These are phyloP conservation scores for Puffinus mauretanicus DNA, from an alignment of 2,113 vertebrate species.

Conservation along the genomic window DNA sequence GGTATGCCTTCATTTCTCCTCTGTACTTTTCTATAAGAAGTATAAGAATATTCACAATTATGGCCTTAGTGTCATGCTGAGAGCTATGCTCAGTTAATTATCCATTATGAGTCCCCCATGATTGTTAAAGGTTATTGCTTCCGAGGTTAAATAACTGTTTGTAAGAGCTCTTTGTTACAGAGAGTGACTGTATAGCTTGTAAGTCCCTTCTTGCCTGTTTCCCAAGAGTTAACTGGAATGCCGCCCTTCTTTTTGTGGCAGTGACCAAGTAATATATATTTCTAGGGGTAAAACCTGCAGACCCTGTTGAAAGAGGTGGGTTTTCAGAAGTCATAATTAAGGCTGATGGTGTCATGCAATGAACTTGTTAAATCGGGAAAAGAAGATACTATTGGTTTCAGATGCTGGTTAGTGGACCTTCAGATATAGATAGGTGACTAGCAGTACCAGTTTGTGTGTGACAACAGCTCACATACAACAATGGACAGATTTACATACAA, in stretches of 20 bases:
- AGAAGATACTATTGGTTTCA: neutral
- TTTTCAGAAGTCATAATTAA: neutral
- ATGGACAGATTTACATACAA: neutral
- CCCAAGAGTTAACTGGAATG: neutral
- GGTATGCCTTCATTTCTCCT: conserved; percentile 31
- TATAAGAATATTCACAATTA: conserved; percentile 40
- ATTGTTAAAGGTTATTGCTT: conserved; percentile 45
- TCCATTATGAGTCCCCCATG: neutral
- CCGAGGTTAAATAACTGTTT: conserved; percentile 17
- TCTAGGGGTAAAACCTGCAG: neutral
- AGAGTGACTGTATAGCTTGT: neutral
- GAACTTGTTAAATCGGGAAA: neutral
- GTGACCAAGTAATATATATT: neutral
- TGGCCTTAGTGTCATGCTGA: neutral
- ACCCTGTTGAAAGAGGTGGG: neutral
- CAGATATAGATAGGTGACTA: neutral
- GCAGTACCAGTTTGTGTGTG: neutral
- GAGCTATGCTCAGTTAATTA: conserved; percentile 44
- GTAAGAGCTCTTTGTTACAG: conserved; percentile 21
- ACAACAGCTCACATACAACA: neutral
- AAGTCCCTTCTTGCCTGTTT: neutral
- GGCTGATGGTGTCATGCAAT: neutral
- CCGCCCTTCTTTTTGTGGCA: neutral
- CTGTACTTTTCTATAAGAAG: conserved; percentile 20
- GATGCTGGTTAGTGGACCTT: neutral